Evolutionary conservation across 1,140 invertebrate species (phyloP).

Genomic region (Philotrypesis tridentata): DNA sequence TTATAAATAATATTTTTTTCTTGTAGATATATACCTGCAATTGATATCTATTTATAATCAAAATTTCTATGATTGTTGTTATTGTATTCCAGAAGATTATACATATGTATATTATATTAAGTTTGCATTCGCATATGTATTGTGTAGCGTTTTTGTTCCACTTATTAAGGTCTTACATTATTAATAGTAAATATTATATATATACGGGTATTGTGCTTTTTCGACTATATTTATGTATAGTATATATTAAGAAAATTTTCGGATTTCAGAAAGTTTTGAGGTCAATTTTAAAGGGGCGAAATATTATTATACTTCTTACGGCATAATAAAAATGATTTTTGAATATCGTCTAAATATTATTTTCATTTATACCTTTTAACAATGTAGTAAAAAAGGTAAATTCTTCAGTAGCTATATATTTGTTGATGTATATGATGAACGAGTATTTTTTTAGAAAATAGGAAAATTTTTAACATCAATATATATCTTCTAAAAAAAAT

Average conservation of each 20-base stretch:
- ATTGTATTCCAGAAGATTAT: not conserved
- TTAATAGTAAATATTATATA: not conserved
- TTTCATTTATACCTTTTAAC: too few species aligned
- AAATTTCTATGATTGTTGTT: not conserved
- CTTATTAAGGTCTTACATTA: constrained; percentile 6
- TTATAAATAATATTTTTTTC: constrained; percentile 6
- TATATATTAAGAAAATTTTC: not conserved
- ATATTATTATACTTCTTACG: not conserved
- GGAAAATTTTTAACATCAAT: too few species aligned
- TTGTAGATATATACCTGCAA: not conserved
- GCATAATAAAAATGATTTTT: too few species aligned
- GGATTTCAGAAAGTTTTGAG: not conserved
- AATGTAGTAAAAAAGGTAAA: too few species aligned
- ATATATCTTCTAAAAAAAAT: too few species aligned
- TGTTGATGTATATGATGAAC: too few species aligned
- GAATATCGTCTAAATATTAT: not conserved
- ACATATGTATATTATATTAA: constrained; percentile 2
- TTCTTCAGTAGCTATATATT: too few species aligned
- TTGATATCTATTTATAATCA: not conserved
- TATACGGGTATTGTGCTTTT: constrained; percentile 6
- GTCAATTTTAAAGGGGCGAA: not conserved
- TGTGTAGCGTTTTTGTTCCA: constrained; percentile 25
- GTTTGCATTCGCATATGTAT: not conserved
- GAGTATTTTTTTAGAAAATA: too few species aligned
- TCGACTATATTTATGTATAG: constrained; percentile 9